Evolutionary conservation across 2,888 invertebrate species (phyloP).

Genomic region (Arenicola marina): DNA sequence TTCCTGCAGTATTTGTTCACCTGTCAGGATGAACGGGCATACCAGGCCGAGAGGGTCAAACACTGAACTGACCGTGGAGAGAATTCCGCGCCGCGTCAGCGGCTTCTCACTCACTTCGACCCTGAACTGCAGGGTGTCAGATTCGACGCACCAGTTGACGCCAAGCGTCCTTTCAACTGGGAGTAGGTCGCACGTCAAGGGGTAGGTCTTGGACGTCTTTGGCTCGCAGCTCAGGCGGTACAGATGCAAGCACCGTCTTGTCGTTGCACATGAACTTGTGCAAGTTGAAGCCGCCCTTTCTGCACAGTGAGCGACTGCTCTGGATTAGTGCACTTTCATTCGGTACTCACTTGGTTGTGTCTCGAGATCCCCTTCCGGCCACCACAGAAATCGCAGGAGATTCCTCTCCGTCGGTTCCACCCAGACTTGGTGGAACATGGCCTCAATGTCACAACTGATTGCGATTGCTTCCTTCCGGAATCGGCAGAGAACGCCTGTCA

Average conservation of each 20-base stretch:
- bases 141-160: conserved; percentile 34
- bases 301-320: conserved; percentile 4
- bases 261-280: conserved; percentile 17
- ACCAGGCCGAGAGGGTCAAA: conserved; percentile 39
- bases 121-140: conserved; percentile 32
- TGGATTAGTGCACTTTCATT: conserved; percentile 26
- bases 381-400: conserved; percentile 24
- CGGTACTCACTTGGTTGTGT: conserved; percentile 3
- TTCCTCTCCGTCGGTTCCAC: conserved; percentile 13
- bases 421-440: conserved; percentile 22
- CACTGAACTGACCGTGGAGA: conserved; percentile 32
- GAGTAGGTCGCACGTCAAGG: neutral
- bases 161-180: conserved; percentile 17
- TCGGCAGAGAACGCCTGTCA: conserved; percentile 19
- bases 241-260: neutral
- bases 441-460: too few relatives aligned
- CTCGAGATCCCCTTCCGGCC: conserved; percentile 6
- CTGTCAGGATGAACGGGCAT: conserved; percentile 29
- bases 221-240: conserved; percentile 3
- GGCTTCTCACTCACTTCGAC: conserved; percentile 30
- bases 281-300: conserved; percentile 6
- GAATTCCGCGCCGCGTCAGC: conserved; percentile 30
- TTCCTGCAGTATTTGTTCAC: conserved; percentile 33
- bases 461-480: conserved; percentile 17
- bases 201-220: neutral